phyloP scores from a whole-genome alignment of 2,113 vertebrate genomes.

The Synodontis membranacea region DNA sequence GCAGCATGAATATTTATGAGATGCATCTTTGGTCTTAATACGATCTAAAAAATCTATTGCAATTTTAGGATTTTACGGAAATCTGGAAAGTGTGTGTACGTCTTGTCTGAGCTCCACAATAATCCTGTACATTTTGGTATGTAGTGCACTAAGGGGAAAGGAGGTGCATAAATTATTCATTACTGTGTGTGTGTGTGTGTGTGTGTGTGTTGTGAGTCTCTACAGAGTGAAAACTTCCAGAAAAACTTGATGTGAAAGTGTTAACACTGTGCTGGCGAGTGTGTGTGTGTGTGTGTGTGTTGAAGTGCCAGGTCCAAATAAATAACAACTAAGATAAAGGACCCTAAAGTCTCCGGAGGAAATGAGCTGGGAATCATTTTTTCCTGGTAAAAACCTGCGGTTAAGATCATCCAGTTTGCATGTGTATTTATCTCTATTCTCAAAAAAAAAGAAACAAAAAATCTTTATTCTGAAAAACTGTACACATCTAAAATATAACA shows the following conservation, averaged over 20 bases:
- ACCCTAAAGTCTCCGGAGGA: constrained; percentile 27
- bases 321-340: constrained; percentile 51
- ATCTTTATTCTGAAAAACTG: constrained; percentile 34
- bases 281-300: not conserved
- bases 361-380: not conserved
- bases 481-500: constrained; percentile 56
- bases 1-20: constrained; percentile 7
- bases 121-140: not conserved
- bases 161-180: not conserved
- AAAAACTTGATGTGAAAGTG: not conserved
- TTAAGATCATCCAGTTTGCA: constrained; percentile 45
- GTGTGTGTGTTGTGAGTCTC: not conserved
- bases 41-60: not conserved
- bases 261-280: not conserved
- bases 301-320: constrained; percentile 29
- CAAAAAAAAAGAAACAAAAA: constrained; percentile 28
- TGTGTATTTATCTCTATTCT: constrained; percentile 14
- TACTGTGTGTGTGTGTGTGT: constrained; percentile 11
- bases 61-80: not conserved
- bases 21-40: not conserved
- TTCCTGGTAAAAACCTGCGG: not conserved
- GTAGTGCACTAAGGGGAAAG: not conserved
- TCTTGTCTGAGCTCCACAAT: not conserved
- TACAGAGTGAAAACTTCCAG: not conserved
- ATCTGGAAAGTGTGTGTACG: not conserved